Base-by-base conservation (phyloP, 2,797 vertebrate genomes). In the Sylvia borin region DNA sequence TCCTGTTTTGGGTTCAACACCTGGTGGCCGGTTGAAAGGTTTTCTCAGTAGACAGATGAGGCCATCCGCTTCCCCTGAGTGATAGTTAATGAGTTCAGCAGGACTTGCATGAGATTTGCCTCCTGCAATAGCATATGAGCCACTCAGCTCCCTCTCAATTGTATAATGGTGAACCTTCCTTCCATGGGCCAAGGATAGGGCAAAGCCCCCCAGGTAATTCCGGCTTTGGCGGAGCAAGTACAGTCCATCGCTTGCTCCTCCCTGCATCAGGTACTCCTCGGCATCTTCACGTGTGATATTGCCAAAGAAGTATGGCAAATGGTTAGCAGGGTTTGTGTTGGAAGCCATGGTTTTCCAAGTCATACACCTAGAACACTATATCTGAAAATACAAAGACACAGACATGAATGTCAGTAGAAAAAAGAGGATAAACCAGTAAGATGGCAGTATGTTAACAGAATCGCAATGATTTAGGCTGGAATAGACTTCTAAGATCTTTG, bases 251-350 rank as follows among this genome's bases (percentile, higher is more conserved):
- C 76, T 96, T 88, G 97, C 93, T 71, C 98, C 98, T 20, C 95
- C 98, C 93, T 99, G 98, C 77, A 97, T 98, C 96, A 99, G 97
- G 93, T 99, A 99, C n/a, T 98, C 98, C 92, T 99, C 98, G 0
- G 99, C 99, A 57, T 99, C 99, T 78, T 99, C 99, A 29, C 99
- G 98, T 7, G 99, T 99, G 96, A 99, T 99, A 96, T 99, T 99
- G 70, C 99, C 99, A 8, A 99, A 99, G 94, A 99, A 99, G 88
- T 98, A 99, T 0, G 98, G 96, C 93, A 99, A 95, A 11, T 97
- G 34, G 60, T 98, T 98, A 82, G 99, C 98, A 7, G 20, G 92
- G 73, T 99, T 99, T 90, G 97, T 97, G 66, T 5, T 92, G 34
- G 76, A 81, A 17, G 96, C 96, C 97, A 98, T 98, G 65, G 4